Conservation (phyloP, 1,140 invertebrate genomes). For the Zaprionus africanus region DNA sequence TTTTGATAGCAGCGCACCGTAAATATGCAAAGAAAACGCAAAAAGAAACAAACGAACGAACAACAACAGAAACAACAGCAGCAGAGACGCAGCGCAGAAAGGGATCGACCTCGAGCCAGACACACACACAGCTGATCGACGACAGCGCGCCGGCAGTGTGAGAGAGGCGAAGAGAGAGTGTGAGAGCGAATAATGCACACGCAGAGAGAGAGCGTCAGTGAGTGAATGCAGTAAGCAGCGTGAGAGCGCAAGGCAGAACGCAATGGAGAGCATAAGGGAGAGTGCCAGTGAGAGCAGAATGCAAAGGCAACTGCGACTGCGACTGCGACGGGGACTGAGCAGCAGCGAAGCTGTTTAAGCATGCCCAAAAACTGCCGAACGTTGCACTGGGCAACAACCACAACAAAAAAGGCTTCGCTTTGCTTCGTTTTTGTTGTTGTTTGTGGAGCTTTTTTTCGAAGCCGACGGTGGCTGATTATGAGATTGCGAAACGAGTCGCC, state of each 20-base stretch:
- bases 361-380: slow-evolving; percentile 61
- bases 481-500: slow-evolving; percentile 67
- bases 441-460: slow-evolving; percentile 29
- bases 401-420: slow-evolving; percentile 15
- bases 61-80: slow-evolving; percentile 22
- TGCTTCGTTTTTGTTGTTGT: slow-evolving; percentile 16
- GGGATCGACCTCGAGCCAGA: slow-evolving; percentile 48
- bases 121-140: slow-evolving; percentile 63
- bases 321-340: slow-evolving; percentile 17
- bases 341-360: slow-evolving; percentile 35
- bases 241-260: slow-evolving; percentile 23
- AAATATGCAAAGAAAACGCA: slow-evolving; percentile 48
- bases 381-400: slow-evolving; percentile 63
- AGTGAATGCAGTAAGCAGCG: slow-evolving; percentile 8
- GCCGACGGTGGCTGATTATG: slow-evolving; percentile 64
- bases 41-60: slow-evolving; percentile 16
- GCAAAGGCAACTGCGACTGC: too few species aligned
- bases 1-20: slow-evolving; percentile 66
- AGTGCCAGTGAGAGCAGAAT: slow-evolving; percentile 14
- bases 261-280: slow-evolving; percentile 10
- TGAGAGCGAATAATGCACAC: slow-evolving; percentile 17
- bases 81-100: slow-evolving; percentile 25
- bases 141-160: slow-evolving; percentile 1
- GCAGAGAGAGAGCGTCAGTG: neutral
- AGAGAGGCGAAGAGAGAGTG: slow-evolving; percentile 10